Conservation (phyloP, 2,797 vertebrate genomes). For the Hylomyscus alleni region DNA sequence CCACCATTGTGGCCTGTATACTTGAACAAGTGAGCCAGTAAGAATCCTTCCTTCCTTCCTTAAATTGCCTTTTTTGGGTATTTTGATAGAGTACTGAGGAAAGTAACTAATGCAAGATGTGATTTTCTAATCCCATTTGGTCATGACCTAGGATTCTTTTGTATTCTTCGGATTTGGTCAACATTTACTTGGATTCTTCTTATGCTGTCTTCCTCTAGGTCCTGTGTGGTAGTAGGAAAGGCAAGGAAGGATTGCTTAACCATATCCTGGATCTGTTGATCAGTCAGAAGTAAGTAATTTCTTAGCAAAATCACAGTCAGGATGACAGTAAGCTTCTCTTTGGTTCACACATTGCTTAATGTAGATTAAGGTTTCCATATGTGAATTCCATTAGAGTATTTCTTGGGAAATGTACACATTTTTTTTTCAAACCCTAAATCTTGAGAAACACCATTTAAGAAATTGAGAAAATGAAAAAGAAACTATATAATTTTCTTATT, state of each 20-base stretch:
- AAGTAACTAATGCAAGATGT: neutral
- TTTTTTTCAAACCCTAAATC: constrained; percentile 6
- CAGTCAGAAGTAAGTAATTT: neutral
- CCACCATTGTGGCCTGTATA: neutral
- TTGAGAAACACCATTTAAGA: constrained; percentile 32
- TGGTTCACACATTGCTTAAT: neutral
- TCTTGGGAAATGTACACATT: neutral
- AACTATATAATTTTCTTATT: neutral
- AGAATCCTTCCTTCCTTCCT: neutral
- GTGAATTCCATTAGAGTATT: neutral
- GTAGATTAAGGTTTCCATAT: neutral
- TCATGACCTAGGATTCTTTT: neutral
- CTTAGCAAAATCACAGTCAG: neutral
- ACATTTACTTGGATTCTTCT: neutral
- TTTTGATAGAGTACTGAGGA: neutral
- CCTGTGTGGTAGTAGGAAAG: neutral
- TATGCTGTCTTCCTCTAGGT: neutral
- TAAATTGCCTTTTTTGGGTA: neutral
- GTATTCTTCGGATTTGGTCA: neutral
- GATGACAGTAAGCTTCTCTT: neutral
- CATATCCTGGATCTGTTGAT: neutral
- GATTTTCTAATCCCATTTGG: neutral
- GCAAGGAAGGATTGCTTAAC: neutral
- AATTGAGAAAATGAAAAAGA: constrained; percentile 23
- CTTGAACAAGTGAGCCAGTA: neutral